Percentiles rank a stretch among this genome's conserved stretches.
Evolutionary conservation across 2,113 vertebrate species (phyloP).

Genomic region (Sprattus sprattus): DNA sequence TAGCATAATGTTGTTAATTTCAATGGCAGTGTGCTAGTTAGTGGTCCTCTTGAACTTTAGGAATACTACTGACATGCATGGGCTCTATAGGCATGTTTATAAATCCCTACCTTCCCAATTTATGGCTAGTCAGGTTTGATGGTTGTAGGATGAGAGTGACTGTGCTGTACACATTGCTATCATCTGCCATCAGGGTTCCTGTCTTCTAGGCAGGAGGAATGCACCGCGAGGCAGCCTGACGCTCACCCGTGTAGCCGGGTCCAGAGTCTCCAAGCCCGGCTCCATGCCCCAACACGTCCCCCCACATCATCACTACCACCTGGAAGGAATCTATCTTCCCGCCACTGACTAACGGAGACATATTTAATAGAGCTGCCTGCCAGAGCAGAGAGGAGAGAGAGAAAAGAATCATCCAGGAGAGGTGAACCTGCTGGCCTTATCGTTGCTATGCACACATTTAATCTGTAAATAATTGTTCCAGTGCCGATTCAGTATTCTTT

Average conservation of each 20-base stretch:
- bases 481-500: not conserved
- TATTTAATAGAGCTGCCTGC: not conserved
- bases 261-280: conserved; percentile 32
- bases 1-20: not conserved
- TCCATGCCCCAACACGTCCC: conserved; percentile 19
- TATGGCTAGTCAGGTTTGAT: not conserved
- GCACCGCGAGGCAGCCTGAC: conserved; percentile 59
- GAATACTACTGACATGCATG: not conserved
- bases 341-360: not conserved
- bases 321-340: conserved; percentile 22
- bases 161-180: not conserved
- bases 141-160: not conserved
- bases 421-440: not conserved
- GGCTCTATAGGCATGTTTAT: not conserved
- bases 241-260: conserved; percentile 32
- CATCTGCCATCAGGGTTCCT: conserved; percentile 55
- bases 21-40: not conserved
- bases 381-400: not conserved
- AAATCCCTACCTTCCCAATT: not conserved
- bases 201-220: conserved; percentile 64
- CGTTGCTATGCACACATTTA: not conserved
- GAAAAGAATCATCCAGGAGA: not conserved
- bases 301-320: not conserved
- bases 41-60: not conserved
- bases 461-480: not conserved